A percentile compares a stretch with the other conserved stretches of the same genome.
Evolutionary conservation across 2,888 invertebrate species (phyloP).

Genomic region (Plebejus melissa): DNA sequence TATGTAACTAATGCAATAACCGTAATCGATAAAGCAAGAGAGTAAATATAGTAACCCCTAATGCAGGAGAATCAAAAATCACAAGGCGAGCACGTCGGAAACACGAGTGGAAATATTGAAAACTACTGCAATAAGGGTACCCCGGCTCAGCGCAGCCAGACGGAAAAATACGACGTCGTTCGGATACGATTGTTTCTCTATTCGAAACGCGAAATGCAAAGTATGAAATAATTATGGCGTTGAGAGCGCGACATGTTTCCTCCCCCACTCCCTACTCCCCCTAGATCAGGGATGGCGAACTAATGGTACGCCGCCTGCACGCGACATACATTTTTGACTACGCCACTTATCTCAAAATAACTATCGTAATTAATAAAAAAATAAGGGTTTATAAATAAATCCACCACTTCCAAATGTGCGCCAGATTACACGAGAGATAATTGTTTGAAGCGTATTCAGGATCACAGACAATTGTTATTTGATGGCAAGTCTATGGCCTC

Average conservation of each 20-base stretch:
- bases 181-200: conserved; percentile 61
- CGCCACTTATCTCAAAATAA: not conserved
- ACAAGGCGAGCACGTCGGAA: not conserved
- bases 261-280: conserved; percentile 37
- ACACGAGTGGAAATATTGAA: conserved; percentile 22
- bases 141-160: conserved; percentile 49
- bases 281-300: not conserved
- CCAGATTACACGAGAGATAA: not conserved
- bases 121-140: conserved; percentile 37
- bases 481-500: not conserved
- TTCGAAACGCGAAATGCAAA: conserved; percentile 60
- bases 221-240: conserved; percentile 74
- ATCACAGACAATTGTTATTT: not conserved
- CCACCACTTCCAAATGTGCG: not conserved
- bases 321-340: not conserved
- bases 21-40: not conserved
- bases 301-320: not conserved
- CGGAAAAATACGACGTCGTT: conserved; percentile 59
- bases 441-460: not conserved
- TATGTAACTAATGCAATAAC: not conserved
- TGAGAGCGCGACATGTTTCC: conserved; percentile 54
- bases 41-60: not conserved
- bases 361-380: not conserved
- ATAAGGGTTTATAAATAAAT: not conserved
- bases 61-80: not conserved